Conservation (phyloP, 2,113 vertebrate species). For the Rhinolophus ferrumequinum region DNA sequence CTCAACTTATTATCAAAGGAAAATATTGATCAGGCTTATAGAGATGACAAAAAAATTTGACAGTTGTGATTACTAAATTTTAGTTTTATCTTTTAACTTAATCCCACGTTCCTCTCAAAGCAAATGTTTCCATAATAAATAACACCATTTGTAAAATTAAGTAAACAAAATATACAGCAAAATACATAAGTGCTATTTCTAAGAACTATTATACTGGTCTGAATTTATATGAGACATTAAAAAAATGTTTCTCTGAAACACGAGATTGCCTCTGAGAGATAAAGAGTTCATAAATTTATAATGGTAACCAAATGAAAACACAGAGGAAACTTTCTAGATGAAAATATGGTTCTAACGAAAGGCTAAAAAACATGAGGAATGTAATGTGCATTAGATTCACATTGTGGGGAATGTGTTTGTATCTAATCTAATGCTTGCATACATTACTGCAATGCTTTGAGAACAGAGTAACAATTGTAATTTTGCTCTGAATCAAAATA, state of each 20-base stretch:
- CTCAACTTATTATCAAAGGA: conserved; percentile 31
- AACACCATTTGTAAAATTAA: conserved; percentile 18
- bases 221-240: conserved; percentile 7
- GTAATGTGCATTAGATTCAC: conserved; percentile 28
- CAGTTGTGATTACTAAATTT: conserved; percentile 29
- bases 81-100: conserved; percentile 53
- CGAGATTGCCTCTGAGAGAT: conserved; percentile 56
- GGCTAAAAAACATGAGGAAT: conserved; percentile 40
- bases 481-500: conserved; percentile 74
- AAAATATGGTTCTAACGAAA: conserved; percentile 64
- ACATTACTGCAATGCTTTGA: conserved; percentile 62
- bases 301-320: conserved; percentile 63
- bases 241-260: conserved; percentile 30
- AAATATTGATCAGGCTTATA: conserved; percentile 35
- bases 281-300: conserved; percentile 72
- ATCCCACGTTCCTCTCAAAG: neutral
- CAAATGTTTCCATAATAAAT: conserved; percentile 46
- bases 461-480: conserved; percentile 70
- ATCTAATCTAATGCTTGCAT: conserved; percentile 62
- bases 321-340: conserved; percentile 52
- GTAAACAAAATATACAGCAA: conserved; percentile 39
- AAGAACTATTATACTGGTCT: conserved; percentile 14
- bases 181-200: conserved; percentile 20
- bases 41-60: conserved; percentile 31
- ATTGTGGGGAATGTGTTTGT: conserved; percentile 29